Conservation (phyloP, 2,888 invertebrate genomes). For the Homarus gammarus region DNA sequence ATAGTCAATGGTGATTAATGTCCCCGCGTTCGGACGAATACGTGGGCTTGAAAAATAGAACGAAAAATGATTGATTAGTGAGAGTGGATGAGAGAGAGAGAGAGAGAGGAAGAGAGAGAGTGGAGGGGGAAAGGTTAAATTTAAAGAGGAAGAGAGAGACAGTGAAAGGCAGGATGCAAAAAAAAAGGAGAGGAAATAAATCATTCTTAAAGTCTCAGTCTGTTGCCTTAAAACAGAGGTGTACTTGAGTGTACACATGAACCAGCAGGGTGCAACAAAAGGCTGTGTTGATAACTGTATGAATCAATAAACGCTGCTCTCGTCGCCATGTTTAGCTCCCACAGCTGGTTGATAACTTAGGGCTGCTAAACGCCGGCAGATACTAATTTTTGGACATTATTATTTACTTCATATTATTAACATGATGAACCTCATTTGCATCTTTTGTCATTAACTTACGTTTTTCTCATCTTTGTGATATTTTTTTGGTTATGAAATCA, state of each 20-base stretch:
- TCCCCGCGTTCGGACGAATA: not conserved
- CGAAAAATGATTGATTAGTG: not conserved
- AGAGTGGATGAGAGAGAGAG: conserved; percentile 17
- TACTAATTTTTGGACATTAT: not conserved
- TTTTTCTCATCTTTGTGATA: not conserved
- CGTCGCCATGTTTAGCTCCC: conserved; percentile 52
- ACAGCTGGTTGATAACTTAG: not conserved
- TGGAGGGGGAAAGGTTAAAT: not conserved
- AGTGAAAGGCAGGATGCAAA: not conserved
- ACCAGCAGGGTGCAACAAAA: not conserved
- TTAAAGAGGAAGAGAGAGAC: not conserved
- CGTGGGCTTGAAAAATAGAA: not conserved
- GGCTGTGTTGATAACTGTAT: conserved; percentile 55
- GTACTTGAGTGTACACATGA: not conserved
- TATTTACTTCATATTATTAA: not conserved
- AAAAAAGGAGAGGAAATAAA: not conserved
- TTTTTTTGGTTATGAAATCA: not conserved
- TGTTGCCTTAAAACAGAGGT: no score
- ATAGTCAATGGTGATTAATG: not conserved
- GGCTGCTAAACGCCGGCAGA: conserved; percentile 3
- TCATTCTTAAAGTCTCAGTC: no score
- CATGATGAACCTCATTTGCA: not conserved
- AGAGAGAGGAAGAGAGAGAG: conserved; percentile 28
- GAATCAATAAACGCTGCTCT: conserved; percentile 42
- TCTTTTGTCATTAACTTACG: not conserved